Base-by-base conservation (phyloP, 2,113 vertebrate species). In the Pheucticus melanocephalus region DNA sequence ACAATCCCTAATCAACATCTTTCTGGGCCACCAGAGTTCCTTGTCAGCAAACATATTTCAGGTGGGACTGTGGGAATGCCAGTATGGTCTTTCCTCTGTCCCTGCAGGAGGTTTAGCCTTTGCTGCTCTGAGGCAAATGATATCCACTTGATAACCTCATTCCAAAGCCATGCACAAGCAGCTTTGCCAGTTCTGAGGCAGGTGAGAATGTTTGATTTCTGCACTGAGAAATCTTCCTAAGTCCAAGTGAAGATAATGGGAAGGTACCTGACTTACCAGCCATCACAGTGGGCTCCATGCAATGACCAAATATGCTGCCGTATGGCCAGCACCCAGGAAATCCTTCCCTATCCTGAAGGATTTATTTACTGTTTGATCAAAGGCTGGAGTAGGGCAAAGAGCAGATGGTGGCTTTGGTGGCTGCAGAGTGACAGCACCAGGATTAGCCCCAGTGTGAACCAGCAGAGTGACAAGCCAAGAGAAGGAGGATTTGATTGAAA, bases 401-500 rank as follows among this genome's bases (percentile, higher is more conserved):
- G 88, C 92, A 97, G 96, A 92, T 95, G 95, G 93, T 85, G 66
- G 30, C 28, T 42, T 72, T 0, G 0, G 82, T 88, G 85, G 56
- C 40, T 83, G 70, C 73, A 92, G 82, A 40, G 73, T 60, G 51
- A 91, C 73, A 91, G 85, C 59, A 88, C 53, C 57, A 60, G 64
- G 87, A 95, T 97, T 90, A 90, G 56, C 33, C 78, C 40, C 56
- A 35, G 47, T 88, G 82, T 92, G 86, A 93, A 90, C 48, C 45
- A 90, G 51, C 56, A 53, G 39, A 91, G 53, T 80, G 80, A 91
- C 82, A 76, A 93, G 82, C 88, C 92, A 97, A 92, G n/a, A 71
- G 42, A n/a, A 84, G 51, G 50, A 90, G 69, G 84, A 88, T 91
- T 83, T 90, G 71, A 61, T 86, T 88, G 60, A 90, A 92, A 92